Evolutionary conservation across 2,888 invertebrate genomes (phyloP).

Genomic region (Oxystoma pomonae): DNA sequence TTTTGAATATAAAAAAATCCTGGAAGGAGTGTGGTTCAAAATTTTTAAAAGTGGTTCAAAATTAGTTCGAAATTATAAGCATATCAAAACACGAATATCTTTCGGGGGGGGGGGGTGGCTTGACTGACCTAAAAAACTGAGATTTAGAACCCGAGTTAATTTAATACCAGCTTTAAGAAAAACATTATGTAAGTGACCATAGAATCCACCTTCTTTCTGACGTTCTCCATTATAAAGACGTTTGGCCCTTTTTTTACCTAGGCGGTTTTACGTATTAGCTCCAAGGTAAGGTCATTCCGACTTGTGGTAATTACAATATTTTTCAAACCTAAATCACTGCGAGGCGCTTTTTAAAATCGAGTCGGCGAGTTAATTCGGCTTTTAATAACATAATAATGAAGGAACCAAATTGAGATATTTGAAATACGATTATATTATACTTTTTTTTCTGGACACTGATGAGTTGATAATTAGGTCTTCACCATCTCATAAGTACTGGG

Average conservation of each 20-base stretch:
- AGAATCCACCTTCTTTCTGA: neutral
- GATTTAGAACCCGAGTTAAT: no score
- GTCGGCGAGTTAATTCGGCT: neutral
- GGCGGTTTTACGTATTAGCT: neutral
- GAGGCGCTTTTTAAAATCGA: neutral
- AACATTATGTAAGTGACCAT: no score
- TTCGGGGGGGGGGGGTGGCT: no score
- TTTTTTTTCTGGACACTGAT: no score
- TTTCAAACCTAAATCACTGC: neutral
- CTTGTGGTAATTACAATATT: neutral
- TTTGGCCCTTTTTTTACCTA: neutral
- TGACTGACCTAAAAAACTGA: neutral
- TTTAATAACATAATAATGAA: neutral
- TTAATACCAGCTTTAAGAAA: no score
- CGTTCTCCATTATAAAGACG: neutral
- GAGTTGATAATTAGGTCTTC: neutral
- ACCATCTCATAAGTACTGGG: neutral
- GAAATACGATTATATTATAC: no score
- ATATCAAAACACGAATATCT: neutral
- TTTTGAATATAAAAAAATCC: no score
- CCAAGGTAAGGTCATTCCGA: neutral
- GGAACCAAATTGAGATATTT: no score
- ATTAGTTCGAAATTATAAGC: no score
- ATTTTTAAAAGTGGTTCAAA: no score
- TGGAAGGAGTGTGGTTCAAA: no score